phyloP scores from a whole-genome alignment of 2,797 vertebrate species.

The Anas acuta region DNA sequence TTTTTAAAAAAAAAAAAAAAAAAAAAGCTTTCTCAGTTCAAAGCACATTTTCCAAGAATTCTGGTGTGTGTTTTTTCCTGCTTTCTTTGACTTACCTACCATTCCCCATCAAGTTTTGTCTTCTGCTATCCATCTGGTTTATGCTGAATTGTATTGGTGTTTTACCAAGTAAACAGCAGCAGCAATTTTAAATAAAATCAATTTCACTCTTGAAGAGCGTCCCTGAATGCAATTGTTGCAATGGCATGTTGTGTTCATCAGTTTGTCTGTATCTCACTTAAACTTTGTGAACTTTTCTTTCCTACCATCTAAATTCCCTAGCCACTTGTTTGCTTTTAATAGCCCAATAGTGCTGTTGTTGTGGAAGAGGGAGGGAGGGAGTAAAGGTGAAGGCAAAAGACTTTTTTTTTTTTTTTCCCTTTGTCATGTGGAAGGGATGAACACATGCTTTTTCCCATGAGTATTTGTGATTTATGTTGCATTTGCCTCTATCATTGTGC shows the following conservation, averaged over 20 bases:
- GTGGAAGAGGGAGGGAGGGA: background rate
- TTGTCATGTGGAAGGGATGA: background rate
- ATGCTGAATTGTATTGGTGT: background rate
- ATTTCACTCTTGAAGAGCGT: background rate
- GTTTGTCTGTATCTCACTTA: background rate
- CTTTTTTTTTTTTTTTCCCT: background rate
- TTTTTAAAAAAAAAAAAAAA: no score
- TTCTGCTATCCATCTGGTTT: background rate
- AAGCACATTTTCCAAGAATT: background rate
- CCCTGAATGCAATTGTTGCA: background rate
- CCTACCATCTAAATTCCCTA: background rate
- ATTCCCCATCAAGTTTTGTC: background rate
- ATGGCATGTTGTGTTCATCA: background rate
- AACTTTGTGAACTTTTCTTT: background rate
- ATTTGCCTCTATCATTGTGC: background rate
- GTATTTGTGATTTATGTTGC: background rate
- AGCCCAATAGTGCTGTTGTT: background rate
- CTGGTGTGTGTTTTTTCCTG: background rate
- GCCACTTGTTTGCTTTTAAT: background rate
- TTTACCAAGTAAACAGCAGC: background rate
- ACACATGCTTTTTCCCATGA: rapidly evolving
- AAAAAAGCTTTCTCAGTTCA: background rate
- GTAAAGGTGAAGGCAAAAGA: background rate
- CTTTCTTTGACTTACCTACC: background rate
- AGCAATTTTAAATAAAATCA: background rate